Conservation (phyloP, 2,888 invertebrate species). For the Caradrina clavipalpis region DNA sequence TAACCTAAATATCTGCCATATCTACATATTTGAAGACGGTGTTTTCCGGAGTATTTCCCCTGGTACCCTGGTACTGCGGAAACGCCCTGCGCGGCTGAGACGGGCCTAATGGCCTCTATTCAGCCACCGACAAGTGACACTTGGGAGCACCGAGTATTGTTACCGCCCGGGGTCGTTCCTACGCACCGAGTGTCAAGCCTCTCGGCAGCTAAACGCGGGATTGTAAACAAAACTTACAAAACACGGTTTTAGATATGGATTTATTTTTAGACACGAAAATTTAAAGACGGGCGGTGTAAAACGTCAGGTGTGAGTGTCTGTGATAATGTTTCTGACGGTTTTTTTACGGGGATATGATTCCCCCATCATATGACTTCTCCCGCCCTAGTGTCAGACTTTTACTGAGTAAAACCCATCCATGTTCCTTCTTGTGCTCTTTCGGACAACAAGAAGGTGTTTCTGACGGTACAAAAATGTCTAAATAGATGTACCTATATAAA, state of each 20-base stretch:
- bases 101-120: slow-evolving; percentile 76
- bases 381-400: too few relatives aligned
- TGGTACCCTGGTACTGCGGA: slow-evolving; percentile 47
- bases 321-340: too few relatives aligned
- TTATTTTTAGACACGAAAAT: slow-evolving; percentile 5
- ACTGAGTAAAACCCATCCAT: too few relatives aligned
- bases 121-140: slow-evolving; percentile 73
- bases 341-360: too few relatives aligned
- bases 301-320: too few relatives aligned
- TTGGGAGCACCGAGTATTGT: slow-evolving; percentile 72
- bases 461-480: too few relatives aligned
- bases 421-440: too few relatives aligned
- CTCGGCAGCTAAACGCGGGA: slow-evolving; percentile 44
- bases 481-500: too few relatives aligned
- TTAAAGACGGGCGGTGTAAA: too few relatives aligned
- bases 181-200: slow-evolving; percentile 30
- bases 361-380: too few relatives aligned
- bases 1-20: slow-evolving; percentile 52
- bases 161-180: slow-evolving; percentile 35
- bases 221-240: slow-evolving; percentile 60
- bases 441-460: too few relatives aligned
- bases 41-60: slow-evolving; percentile 66
- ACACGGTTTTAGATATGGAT: slow-evolving; percentile 6
- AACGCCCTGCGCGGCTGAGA: slow-evolving; percentile 57
- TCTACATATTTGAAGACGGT: slow-evolving; percentile 52